Percentiles rank a stretch among this genome's conserved stretches.
Evolutionary conservation across 2,888 invertebrate genomes (phyloP).

Genomic region (Dryobota labecula): DNA sequence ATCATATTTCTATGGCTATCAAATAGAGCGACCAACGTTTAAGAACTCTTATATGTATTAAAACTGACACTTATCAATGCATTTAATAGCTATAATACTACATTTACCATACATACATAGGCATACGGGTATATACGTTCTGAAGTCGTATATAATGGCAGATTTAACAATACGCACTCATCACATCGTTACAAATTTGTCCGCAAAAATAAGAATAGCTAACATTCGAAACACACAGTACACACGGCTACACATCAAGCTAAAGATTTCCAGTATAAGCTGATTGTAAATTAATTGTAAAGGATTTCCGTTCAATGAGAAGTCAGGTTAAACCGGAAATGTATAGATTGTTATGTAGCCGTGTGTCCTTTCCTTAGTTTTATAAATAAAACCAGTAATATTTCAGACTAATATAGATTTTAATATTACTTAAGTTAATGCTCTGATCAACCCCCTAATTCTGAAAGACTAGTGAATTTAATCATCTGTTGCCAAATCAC

Average conservation of each 20-base stretch:
- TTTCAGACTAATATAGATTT: conserved; percentile 37
- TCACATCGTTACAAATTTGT: conserved; percentile 30
- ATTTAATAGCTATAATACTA: conserved; percentile 22
- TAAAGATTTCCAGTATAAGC: no score
- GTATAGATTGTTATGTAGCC: no score
- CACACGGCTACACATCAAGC: no score
- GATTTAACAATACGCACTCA: conserved; percentile 27
- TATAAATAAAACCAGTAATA: conserved; percentile 39
- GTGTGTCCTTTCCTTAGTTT: no score
- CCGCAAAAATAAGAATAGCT: conserved; percentile 30
- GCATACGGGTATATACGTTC: conserved; percentile 11
- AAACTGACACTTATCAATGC: conserved; percentile 11
- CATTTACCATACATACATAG: conserved; percentile 18
- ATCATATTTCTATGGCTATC: background rate
- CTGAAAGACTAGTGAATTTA: conserved; percentile 1
- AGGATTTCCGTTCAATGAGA: no score
- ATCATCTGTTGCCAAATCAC: background rate
- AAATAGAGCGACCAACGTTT: conserved; percentile 2
- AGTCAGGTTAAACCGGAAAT: no score
- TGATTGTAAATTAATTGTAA: no score
- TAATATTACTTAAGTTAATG: conserved; percentile 38
- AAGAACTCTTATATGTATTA: background rate
- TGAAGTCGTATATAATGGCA: conserved; percentile 51
- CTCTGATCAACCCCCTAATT: background rate
- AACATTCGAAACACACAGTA: conserved; percentile 28